phyloP scores from a whole-genome alignment of 2,888 invertebrate species.

The Pycnomerus fuliginosus region DNA sequence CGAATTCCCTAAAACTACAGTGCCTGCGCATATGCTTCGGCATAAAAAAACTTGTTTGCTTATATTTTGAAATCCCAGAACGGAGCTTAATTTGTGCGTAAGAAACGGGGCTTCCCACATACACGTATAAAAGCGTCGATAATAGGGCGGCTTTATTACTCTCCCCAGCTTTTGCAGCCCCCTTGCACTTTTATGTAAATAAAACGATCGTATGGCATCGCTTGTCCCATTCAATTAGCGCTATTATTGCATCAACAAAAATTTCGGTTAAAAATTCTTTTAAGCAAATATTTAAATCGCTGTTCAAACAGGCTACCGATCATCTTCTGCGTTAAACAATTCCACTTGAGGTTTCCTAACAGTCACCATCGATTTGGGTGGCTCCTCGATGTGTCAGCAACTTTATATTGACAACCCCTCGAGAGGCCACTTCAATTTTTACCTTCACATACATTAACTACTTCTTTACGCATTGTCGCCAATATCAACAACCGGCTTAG shows the following conservation, averaged over 20 bases:
- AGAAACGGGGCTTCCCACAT: constrained; percentile 33
- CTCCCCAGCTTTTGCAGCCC: constrained; percentile 6
- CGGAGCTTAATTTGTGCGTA: constrained; percentile 36
- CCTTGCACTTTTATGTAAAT: constrained; percentile 42
- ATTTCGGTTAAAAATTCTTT: constrained; percentile 14
- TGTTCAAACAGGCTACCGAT: constrained; percentile 35
- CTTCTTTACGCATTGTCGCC: constrained; percentile 31
- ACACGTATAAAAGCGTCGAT: constrained; percentile 32
- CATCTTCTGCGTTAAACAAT: constrained; percentile 28
- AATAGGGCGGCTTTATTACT: constrained; percentile 33
- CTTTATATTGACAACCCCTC: constrained; percentile 30
- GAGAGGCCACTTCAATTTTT: constrained; percentile 30
- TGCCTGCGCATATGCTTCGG: too few relatives aligned
- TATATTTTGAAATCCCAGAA: constrained; percentile 33
- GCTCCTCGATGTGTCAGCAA: constrained; percentile 36
- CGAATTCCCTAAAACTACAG: too few relatives aligned
- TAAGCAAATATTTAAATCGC: constrained; percentile 18
- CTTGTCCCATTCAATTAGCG: too few relatives aligned
- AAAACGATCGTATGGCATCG: constrained; percentile 47
- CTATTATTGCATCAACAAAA: constrained; percentile 16
- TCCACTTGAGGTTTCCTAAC: constrained; percentile 27
- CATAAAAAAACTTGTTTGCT: constrained; percentile 20
- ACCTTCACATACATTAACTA: constrained; percentile 32
- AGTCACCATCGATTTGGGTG: constrained; percentile 31
- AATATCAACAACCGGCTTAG: constrained; percentile 24